Evolutionary conservation across 2,888 invertebrate genomes (phyloP).

Genomic region (Allacma fusca): DNA sequence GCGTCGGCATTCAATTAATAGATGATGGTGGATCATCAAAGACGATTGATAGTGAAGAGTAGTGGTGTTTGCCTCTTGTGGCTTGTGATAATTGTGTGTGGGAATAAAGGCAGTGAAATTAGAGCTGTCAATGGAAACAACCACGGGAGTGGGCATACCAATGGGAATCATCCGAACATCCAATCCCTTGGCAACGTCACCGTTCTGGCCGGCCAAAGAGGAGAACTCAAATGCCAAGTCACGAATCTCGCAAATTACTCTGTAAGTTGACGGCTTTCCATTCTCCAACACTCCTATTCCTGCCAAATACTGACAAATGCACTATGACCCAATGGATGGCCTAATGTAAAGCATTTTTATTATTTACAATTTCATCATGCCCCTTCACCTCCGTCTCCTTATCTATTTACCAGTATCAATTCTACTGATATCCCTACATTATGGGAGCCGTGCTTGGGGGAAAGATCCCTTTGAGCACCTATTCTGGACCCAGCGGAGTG

Average conservation of each 20-base stretch:
- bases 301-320: too few species aligned
- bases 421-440: too few species aligned
- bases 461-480: too few species aligned
- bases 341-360: too few species aligned
- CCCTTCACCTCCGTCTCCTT: too few species aligned
- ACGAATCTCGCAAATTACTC: conserved; percentile 60
- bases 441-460: too few species aligned
- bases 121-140: conserved; percentile 47
- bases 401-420: too few species aligned
- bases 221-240: conserved; percentile 60
- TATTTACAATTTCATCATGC: too few species aligned
- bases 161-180: conserved; percentile 30
- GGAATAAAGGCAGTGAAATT: conserved; percentile 59
- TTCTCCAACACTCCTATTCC: too few species aligned
- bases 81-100: conserved; percentile 49
- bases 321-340: too few species aligned
- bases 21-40: conserved; percentile 40
- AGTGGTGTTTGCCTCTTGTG: conserved; percentile 41
- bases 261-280: conserved; percentile 49
- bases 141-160: conserved; percentile 47
- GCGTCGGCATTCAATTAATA: conserved; percentile 27
- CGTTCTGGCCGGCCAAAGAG: conserved; percentile 59
- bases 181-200: conserved; percentile 54
- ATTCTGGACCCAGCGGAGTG: too few species aligned
- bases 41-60: conserved; percentile 35